Conservation (phyloP, 1,140 invertebrate species). For the Harpegnathos saltator region DNA sequence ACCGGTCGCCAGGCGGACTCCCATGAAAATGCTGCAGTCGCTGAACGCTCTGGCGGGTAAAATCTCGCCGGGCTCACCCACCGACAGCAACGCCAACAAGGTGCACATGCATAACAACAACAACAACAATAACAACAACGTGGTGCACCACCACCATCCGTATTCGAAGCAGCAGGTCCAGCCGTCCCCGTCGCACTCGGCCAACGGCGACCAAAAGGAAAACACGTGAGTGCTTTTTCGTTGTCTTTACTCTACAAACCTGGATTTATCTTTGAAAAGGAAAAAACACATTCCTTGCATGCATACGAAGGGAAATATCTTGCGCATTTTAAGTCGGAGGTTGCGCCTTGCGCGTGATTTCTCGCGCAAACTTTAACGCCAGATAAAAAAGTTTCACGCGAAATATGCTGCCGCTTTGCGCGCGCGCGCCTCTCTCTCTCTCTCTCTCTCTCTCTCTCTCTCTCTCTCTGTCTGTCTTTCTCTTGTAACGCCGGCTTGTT, state of each 20-base stretch:
- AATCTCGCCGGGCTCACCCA: slow-evolving; percentile 90
- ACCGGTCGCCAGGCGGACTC: slow-evolving; percentile 74
- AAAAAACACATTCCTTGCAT: not conserved
- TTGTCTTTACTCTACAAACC: slow-evolving; percentile 13
- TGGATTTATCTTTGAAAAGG: not conserved
- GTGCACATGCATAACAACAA: slow-evolving; percentile 87
- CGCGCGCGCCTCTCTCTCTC: no score
- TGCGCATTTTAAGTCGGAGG: not conserved
- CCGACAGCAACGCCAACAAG: slow-evolving; percentile 85
- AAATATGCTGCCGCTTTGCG: no score
- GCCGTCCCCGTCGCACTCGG: slow-evolving; percentile 73
- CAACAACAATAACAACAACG: slow-evolving; percentile 85
- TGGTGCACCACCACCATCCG: slow-evolving; percentile 82
- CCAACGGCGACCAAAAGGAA: slow-evolving; percentile 83
- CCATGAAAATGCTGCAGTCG: slow-evolving; percentile 90
- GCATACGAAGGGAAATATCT: not conserved
- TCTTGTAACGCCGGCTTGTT: no score
- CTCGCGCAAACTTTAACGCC: no score
- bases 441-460: no score
- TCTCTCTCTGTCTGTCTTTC: no score
- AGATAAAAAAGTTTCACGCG: no score
- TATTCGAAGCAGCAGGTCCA: slow-evolving; percentile 81
- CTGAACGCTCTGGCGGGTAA: slow-evolving; percentile 92
- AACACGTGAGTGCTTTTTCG: slow-evolving; percentile 81
- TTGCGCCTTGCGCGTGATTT: no score